Base-by-base conservation (phyloP, 2,888 invertebrate species). In the Rhopalosiphum nymphaeae region DNA sequence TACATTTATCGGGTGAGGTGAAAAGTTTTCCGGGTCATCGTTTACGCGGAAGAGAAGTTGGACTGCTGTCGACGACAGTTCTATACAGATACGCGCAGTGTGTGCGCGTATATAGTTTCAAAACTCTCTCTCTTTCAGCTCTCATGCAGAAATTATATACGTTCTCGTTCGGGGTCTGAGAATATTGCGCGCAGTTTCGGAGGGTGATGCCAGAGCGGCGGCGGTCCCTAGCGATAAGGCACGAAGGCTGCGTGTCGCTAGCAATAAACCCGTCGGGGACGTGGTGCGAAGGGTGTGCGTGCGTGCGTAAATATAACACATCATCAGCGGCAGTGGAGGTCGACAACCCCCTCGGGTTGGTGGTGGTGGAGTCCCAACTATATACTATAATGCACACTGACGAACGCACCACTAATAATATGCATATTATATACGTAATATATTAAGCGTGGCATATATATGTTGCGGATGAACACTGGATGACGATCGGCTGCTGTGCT, bases 191-290 rank as follows among this genome's bases (percentile, higher is more conserved):
- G 29, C 46, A 29, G 78, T 93, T 93, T 89, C 16, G 85, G 46
- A 93, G 93, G 93, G 93, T 90, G 93, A 84, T 46, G 86, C 21
- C 61, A 67, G 16, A 67, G 91, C 7, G 88, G 91, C 13, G 78
- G 88, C 86, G 67, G 92, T 93, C 93, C 93, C 93, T 90, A 90
- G 93, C 89, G 93, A 93, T 93, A 93, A 93, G 85, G 89, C 93
- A 93, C 93, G 93, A 90, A 93, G 89, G 93, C 89, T 93, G 89
- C 93, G 93, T 93, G 93, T 78, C 89, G 46, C 44, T 46, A 93
- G 93, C 89, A 85, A 93, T 93, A 93, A 85, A 93, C 44, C 84
- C 84, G 11, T 9, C 56, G 89, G 36, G 46, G 36, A 36, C 78
- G 36, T 36, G 42, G 36, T 36, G 42, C 89, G 90, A 44, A 67